Conservation (phyloP, 2,888 invertebrate genomes). For the Teleiodes luculella region DNA sequence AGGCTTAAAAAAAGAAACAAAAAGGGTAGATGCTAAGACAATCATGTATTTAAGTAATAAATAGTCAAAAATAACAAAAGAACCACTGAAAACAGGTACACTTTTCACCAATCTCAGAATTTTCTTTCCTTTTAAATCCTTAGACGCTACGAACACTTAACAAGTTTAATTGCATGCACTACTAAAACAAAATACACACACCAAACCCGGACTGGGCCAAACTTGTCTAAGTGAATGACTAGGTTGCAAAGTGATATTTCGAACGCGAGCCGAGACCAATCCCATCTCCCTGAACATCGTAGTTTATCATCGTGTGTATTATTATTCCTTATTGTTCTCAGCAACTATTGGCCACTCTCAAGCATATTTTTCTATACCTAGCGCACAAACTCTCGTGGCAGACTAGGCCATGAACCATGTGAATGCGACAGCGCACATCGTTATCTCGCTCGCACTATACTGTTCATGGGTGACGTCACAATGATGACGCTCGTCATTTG, state of each 20-base stretch:
- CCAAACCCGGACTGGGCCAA: conserved; percentile 38
- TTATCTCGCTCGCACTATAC: too few relatives aligned
- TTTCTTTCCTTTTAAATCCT: conserved; percentile 69
- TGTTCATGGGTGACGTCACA: too few relatives aligned
- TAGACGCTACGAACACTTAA: conserved; percentile 76
- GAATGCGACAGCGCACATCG: too few relatives aligned
- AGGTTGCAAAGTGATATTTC: conserved; percentile 69
- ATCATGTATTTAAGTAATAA: conserved; percentile 75
- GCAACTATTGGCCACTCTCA: too few relatives aligned
- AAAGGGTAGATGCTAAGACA: conserved; percentile 73
- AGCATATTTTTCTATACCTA: too few relatives aligned
- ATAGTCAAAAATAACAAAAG: conserved; percentile 79
- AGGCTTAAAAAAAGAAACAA: conserved; percentile 39
- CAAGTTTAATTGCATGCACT: conserved; percentile 74
- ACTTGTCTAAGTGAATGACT: conserved; percentile 75
- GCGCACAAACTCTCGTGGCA: too few relatives aligned
- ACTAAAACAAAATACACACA: conserved; percentile 62
- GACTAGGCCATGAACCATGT: too few relatives aligned
- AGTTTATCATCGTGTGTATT: conserved; percentile 12
- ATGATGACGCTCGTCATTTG: too few relatives aligned
- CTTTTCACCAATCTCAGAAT: conserved; percentile 74
- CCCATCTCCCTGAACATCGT: conserved; percentile 26
- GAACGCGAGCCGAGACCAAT: conserved; percentile 35
- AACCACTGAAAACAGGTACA: conserved; percentile 78
- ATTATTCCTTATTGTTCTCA: conserved; percentile 11